phyloP scores from a whole-genome alignment of 1,140 invertebrate species.

The Gryllus bimaculatus region DNA sequence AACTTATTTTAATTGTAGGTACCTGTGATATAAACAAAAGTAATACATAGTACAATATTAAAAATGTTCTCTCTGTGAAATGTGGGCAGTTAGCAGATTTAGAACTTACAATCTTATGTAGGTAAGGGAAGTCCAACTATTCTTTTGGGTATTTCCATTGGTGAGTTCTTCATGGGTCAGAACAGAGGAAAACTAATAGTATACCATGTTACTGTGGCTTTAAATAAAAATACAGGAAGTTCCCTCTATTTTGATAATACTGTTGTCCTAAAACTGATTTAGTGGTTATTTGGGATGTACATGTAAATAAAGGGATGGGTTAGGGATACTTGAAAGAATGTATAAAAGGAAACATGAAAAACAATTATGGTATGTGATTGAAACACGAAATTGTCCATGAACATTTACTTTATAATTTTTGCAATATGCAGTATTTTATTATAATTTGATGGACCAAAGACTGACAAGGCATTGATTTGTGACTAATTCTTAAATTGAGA shows the following conservation, averaged over 20 bases:
- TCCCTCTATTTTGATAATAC: neutral
- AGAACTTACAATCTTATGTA: neutral
- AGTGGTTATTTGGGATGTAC: neutral
- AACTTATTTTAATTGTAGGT: constrained; percentile 15
- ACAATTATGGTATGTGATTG: too few relatives aligned
- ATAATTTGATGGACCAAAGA: too few relatives aligned
- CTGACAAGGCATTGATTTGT: too few relatives aligned
- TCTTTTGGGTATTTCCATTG: neutral
- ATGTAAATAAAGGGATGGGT: neutral
- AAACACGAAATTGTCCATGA: too few relatives aligned
- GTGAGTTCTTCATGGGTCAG: neutral
- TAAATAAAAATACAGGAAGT: neutral
- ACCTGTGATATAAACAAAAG: constrained; percentile 18
- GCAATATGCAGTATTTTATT: too few relatives aligned
- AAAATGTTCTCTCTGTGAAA: neutral
- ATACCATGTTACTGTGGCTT: neutral
- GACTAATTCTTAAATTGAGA: too few relatives aligned
- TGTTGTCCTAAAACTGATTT: neutral
- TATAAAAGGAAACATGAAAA: too few relatives aligned
- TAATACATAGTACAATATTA: constrained; percentile 13
- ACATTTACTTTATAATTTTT: too few relatives aligned
- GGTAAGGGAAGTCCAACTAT: neutral
- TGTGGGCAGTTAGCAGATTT: neutral
- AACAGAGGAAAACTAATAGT: neutral
- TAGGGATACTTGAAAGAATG: too few relatives aligned